Conservation (phyloP, 1,140 invertebrate species). For the Meloidogyne exigua region DNA sequence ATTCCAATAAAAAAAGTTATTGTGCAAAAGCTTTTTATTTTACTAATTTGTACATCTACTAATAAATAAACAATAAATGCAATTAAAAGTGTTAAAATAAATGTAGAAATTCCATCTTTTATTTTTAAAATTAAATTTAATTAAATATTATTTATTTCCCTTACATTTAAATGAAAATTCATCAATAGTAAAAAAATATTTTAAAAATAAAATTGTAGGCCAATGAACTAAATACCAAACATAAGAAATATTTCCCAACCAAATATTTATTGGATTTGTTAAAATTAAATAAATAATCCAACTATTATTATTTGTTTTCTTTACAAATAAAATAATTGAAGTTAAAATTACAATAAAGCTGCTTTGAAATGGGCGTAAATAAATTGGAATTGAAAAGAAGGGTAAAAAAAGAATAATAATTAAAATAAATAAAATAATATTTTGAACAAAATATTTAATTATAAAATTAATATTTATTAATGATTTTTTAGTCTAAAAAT, state of each 20-base stretch:
- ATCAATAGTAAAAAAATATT: constrained; percentile 28
- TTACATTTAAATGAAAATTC: constrained; percentile 25
- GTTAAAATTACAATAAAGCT: constrained; percentile 12
- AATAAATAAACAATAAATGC: constrained; percentile 11
- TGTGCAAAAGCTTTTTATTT: constrained; percentile 11
- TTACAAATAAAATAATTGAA: constrained; percentile 10
- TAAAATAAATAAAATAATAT: constrained; percentile 6
- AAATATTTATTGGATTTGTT: constrained; percentile 4
- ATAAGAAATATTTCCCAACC: constrained; percentile 26
- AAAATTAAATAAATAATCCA: constrained; percentile 15
- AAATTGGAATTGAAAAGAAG: neutral
- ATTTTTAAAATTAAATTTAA: neutral
- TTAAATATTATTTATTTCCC: neutral
- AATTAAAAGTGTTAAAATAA: constrained; percentile 13
- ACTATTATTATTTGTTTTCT: neutral
- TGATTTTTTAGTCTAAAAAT: neutral
- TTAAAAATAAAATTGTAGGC: constrained; percentile 25
- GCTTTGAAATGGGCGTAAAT: constrained; percentile 11
- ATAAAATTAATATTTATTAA: neutral
- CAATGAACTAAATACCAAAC: constrained; percentile 24
- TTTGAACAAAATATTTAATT: neutral
- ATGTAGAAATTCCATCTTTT: constrained; percentile 16
- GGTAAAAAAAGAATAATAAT: constrained; percentile 7
- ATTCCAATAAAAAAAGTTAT: constrained; percentile 16
- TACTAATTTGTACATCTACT: constrained; percentile 14